Conservation (phyloP, 2,888 invertebrate species). For the Drosophila emarginata region DNA sequence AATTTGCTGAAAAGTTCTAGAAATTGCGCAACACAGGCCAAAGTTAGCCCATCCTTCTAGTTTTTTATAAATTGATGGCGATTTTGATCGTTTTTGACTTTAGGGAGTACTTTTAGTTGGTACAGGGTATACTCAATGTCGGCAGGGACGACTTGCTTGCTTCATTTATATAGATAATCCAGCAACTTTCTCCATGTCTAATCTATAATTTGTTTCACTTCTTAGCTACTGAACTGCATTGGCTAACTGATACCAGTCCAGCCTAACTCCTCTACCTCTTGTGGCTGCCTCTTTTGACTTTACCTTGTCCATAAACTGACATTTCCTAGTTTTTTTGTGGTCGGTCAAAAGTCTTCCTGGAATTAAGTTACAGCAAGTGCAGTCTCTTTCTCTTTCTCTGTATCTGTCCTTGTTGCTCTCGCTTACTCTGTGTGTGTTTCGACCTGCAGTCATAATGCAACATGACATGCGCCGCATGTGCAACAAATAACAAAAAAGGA, state of each 20-base stretch:
- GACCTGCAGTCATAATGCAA: conserved; percentile 61
- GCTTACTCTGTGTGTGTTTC: conserved; percentile 1
- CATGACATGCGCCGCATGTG: conserved; percentile 78
- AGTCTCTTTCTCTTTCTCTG: conserved; percentile 38
- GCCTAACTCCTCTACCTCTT: neutral
- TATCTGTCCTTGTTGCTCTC: conserved; percentile 17
- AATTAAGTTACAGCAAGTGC: conserved; percentile 76
- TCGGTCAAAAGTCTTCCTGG: conserved; percentile 77
- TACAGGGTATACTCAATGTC: no score
- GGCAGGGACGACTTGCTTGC: no score
- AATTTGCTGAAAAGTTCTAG: no score
- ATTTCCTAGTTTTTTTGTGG: conserved; percentile 74
- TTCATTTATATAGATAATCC: neutral
- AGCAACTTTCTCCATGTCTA: neutral
- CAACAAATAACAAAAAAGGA: conserved; percentile 55
- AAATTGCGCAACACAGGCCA: no score
- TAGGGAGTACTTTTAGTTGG: no score
- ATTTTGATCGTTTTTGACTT: no score
- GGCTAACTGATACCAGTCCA: neutral
- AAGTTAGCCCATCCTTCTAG: no score
- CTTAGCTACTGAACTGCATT: neutral
- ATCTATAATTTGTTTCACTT: neutral
- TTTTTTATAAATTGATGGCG: no score
- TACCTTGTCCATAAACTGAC: conserved; percentile 41
- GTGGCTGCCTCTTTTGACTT: neutral